Percentiles rank a stretch among this genome's conserved stretches.
phyloP scores from a whole-genome alignment of 2,113 vertebrate species.

The Pterocles orientalis region DNA sequence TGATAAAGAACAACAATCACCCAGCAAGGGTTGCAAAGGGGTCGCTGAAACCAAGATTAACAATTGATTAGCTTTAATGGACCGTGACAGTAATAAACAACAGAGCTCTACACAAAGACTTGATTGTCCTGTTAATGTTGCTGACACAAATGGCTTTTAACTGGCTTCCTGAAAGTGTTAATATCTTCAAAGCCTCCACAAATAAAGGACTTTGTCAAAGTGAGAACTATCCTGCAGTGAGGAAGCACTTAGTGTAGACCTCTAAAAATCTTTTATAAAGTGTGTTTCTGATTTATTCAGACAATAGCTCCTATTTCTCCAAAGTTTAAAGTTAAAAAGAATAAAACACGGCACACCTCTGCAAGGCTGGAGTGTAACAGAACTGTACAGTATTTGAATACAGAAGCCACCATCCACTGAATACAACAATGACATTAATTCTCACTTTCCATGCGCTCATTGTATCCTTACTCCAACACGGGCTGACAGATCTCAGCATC shows the following conservation, averaged over 20 bases:
- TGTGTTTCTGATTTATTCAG: not conserved
- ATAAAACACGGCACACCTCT: not conserved
- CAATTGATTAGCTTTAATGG: slow-evolving; percentile 87
- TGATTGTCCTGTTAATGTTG: slow-evolving; percentile 73
- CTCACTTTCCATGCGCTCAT: not conserved
- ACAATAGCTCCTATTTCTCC: not conserved
- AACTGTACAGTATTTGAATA: not conserved
- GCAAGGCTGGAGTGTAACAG: not conserved
- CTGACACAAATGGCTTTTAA: slow-evolving; percentile 66
- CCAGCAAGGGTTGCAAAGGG: slow-evolving; percentile 70
- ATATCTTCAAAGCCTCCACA: not conserved
- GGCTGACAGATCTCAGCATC: not conserved
- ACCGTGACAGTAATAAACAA: slow-evolving; percentile 76
- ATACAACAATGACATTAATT: not conserved
- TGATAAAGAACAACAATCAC: slow-evolving; percentile 77
- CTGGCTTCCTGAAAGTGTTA: slow-evolving; percentile 50
- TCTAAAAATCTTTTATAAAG: not conserved
- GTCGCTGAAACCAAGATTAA: slow-evolving; percentile 78
- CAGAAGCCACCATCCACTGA: not conserved
- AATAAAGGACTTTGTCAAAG: slow-evolving; percentile 21
- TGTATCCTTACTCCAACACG: not conserved
- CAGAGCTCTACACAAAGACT: slow-evolving; percentile 67
- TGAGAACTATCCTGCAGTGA: not conserved
- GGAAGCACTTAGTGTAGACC: not conserved
- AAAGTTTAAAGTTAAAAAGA: not conserved